Conservation (phyloP, 2,888 invertebrate species). For the Eupsilia transversa region DNA sequence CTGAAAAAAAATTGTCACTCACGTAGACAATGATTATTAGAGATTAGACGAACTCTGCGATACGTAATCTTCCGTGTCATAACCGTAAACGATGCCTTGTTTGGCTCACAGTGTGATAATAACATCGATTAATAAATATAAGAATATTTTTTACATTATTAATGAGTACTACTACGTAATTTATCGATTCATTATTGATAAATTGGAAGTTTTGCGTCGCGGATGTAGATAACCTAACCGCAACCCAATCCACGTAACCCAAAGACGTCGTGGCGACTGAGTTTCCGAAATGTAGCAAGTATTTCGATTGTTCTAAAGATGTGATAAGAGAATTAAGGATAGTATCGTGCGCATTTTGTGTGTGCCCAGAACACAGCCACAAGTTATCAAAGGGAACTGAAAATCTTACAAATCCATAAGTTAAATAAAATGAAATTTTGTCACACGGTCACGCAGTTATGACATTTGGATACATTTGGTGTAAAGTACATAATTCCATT, state of each 20-base stretch:
- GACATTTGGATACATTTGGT: neutral
- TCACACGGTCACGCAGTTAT: neutral
- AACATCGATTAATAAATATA: slow-evolving; percentile 23
- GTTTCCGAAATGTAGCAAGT: neutral
- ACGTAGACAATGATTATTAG: slow-evolving; percentile 66
- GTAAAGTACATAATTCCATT: neutral
- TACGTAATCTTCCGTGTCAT: slow-evolving; percentile 72
- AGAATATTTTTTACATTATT: slow-evolving; percentile 13
- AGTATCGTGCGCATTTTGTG: neutral
- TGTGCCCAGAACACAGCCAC: neutral
- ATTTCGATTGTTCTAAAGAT: neutral
- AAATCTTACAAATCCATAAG: neutral
- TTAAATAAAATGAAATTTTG: neutral
- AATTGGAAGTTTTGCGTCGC: neutral
- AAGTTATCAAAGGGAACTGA: neutral
- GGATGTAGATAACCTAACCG: neutral
- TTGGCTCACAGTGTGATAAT: slow-evolving; percentile 30
- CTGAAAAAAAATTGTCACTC: slow-evolving; percentile 67
- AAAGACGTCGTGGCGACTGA: neutral
- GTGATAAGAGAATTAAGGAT: neutral
- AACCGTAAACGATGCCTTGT: slow-evolving; percentile 66
- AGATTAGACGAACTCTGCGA: slow-evolving; percentile 74
- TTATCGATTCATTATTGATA: neutral
- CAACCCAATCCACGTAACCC: neutral
- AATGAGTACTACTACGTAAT: slow-evolving; percentile 8